phyloP scores from a whole-genome alignment of 1,140 invertebrate species.

The Drosophila pallidifrons region DNA sequence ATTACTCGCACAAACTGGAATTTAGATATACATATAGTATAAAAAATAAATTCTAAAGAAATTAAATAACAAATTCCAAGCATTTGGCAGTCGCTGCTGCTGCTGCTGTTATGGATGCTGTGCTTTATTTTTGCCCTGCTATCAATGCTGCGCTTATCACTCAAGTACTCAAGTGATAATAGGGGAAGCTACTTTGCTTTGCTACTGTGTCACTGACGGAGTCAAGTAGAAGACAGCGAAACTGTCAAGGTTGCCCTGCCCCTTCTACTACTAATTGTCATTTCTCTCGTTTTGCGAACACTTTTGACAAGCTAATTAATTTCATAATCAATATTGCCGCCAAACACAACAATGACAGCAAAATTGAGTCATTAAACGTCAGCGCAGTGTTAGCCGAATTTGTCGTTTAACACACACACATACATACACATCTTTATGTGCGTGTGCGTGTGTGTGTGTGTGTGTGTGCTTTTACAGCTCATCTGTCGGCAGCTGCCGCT shows the following conservation, averaged over 20 bases:
- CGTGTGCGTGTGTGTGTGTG: not conserved
- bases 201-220: slow-evolving; percentile 2
- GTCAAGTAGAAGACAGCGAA: not conserved
- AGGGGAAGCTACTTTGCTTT: not conserved
- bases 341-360: slow-evolving; percentile 55
- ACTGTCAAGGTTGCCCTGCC: slow-evolving; percentile 2
- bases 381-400: slow-evolving; percentile 68
- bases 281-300: slow-evolving; percentile 22
- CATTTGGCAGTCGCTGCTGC: not conserved
- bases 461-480: slow-evolving; percentile 23
- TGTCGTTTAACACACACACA: slow-evolving; percentile 38
- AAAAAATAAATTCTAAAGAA: slow-evolving; percentile 7
- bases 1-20: slow-evolving; percentile 11
- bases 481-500: slow-evolving; percentile 43
- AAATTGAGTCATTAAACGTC: slow-evolving; percentile 81
- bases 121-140: not conserved
- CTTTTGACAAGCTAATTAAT: slow-evolving; percentile 73
- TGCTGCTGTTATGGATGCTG: not conserved
- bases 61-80: slow-evolving; percentile 9
- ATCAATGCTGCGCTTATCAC: not conserved
- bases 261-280: slow-evolving; percentile 29
- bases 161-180: slow-evolving; percentile 9
- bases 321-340: slow-evolving; percentile 73
- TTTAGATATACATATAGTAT: slow-evolving; percentile 14
- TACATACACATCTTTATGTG: not conserved